Evolutionary conservation across 2,113 vertebrate species (phyloP).

Genomic region (Neolamprologus longior): DNA sequence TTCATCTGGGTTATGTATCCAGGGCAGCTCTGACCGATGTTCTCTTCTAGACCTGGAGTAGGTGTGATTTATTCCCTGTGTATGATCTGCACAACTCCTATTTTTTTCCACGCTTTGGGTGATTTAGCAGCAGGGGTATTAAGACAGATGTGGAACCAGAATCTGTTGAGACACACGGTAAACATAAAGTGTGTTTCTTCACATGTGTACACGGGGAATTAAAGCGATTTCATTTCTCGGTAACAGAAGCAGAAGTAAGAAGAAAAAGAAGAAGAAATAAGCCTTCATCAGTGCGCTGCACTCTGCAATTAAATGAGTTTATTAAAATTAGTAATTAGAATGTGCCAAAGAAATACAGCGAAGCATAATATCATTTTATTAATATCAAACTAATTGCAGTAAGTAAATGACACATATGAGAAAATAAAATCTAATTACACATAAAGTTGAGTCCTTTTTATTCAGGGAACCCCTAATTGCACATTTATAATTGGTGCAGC

Average conservation of each 20-base stretch:
- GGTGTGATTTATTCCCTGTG: conserved; percentile 32
- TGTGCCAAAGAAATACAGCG: not conserved
- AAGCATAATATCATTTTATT: not conserved
- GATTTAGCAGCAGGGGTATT: not conserved
- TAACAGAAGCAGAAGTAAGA: not conserved
- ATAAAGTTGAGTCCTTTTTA: not conserved
- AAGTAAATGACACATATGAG: not conserved
- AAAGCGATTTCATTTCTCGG: not conserved
- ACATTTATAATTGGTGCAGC: not conserved
- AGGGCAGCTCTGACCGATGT: conserved; percentile 51
- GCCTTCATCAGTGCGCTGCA: not conserved
- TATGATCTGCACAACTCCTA: conserved; percentile 10
- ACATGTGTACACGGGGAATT: not conserved
- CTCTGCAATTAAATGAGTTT: not conserved
- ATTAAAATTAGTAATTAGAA: not conserved
- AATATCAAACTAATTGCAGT: not conserved
- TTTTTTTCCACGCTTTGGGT: not conserved
- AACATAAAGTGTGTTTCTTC: not conserved
- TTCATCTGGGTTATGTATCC: conserved; percentile 53
- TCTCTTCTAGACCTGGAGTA: conserved; percentile 30
- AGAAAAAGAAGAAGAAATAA: not conserved
- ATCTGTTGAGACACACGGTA: not conserved
- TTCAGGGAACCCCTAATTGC: not conserved
- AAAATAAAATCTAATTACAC: not conserved
- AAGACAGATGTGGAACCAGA: conserved; percentile 1